These are phyloP conservation scores for Drosophila lowei DNA, from an alignment of 1,140 invertebrate species.

Conservation along the genomic window DNA sequence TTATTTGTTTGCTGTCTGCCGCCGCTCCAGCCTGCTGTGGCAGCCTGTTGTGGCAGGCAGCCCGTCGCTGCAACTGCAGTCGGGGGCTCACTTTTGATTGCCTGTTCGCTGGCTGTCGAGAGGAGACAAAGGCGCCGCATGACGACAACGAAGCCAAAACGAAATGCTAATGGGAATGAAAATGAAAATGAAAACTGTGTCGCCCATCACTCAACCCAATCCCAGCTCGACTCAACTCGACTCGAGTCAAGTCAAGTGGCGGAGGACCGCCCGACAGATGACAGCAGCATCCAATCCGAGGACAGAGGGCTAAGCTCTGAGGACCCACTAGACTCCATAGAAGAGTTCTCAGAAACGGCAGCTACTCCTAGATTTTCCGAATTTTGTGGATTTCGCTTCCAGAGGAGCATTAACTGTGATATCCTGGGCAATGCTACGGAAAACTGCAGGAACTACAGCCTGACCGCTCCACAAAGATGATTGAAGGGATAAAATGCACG, in stretches of 20 bases:
- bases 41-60: constrained; percentile 20
- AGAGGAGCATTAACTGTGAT: too few species aligned
- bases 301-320: constrained; percentile 4
- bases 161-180: constrained; percentile 17
- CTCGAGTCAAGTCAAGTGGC: constrained; percentile 34
- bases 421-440: too few species aligned
- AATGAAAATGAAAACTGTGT: constrained; percentile 52
- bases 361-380: too few species aligned
- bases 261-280: constrained; percentile 27
- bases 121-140: constrained; percentile 44
- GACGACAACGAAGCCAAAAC: constrained; percentile 24
- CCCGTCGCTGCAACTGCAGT: background rate
- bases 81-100: constrained; percentile 42
- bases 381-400: too few species aligned
- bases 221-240: constrained; percentile 30
- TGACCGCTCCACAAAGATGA: too few species aligned
- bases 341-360: too few species aligned
- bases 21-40: constrained; percentile 37
- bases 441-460: too few species aligned
- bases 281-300: constrained; percentile 39
- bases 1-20: constrained; percentile 55
- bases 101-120: constrained; percentile 16
- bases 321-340: too few species aligned
- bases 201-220: constrained; percentile 48
- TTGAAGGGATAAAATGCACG: too few species aligned